A percentile compares a stretch with the other conserved stretches of the same genome.
phyloP scores from a whole-genome alignment of 2,113 vertebrate species.

The Periophthalmodon schlosseri region DNA sequence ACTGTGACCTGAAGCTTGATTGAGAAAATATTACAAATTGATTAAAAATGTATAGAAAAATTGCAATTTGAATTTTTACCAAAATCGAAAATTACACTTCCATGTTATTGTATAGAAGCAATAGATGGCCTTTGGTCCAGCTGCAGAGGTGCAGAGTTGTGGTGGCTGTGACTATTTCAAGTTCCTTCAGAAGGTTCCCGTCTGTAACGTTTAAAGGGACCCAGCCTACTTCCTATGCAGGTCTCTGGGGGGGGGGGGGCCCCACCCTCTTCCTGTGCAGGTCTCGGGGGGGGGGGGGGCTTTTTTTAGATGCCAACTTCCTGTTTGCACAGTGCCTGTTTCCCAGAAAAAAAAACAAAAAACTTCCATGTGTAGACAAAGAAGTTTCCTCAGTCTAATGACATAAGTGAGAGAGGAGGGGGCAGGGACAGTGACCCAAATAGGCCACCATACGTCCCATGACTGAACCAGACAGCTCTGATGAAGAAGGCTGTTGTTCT shows the following conservation, averaged over 20 bases:
- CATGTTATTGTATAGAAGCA: constrained; percentile 3
- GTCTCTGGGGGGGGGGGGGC: constrained; percentile 20
- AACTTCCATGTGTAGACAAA: constrained; percentile 59
- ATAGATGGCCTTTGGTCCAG: constrained; percentile 51
- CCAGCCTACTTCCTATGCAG: constrained; percentile 52
- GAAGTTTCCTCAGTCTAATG: constrained; percentile 77
- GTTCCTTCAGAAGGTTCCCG: constrained; percentile 54
- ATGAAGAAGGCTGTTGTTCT: constrained; percentile 19
- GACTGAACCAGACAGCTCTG: constrained; percentile 32
- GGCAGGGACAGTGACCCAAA: constrained; percentile 65
- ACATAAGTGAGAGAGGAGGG: constrained; percentile 46
- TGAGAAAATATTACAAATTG: no score
- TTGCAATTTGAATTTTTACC: no score
- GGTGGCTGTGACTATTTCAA: constrained; percentile 60
- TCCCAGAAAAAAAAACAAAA: constrained; percentile 54
- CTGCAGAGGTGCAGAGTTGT: constrained; percentile 62
- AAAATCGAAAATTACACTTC: no score
- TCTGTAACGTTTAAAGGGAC: constrained; percentile 59
- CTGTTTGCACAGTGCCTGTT: constrained; percentile 72
- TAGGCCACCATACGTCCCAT: constrained; percentile 37
- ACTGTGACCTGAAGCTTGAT: no score
- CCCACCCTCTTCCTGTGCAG: constrained; percentile 50
- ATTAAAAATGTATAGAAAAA: no score
- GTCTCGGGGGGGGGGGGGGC: constrained; percentile 28
- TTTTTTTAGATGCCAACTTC: constrained; percentile 76